These are phyloP conservation scores for Tauraco erythrolophus DNA, from an alignment of 2,113 vertebrate genomes.

Conservation along the genomic window DNA sequence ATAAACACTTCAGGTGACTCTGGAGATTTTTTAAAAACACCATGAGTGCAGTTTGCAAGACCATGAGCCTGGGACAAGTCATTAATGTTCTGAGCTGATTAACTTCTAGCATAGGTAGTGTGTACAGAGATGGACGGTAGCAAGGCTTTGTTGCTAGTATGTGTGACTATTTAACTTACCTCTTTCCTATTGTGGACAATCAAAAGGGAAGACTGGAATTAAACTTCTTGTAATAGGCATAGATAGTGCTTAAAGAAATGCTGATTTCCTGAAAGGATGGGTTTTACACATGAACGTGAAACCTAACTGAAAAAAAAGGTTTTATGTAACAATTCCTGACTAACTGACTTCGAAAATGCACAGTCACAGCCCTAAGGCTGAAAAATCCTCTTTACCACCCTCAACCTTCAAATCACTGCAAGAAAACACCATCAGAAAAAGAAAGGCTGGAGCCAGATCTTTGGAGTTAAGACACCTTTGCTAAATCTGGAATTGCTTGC, in stretches of 20 bases:
- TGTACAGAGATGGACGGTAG: background rate
- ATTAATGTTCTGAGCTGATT: background rate
- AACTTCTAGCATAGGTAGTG: background rate
- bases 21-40: background rate
- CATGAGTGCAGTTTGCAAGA: background rate
- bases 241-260: background rate
- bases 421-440: background rate
- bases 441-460: background rate
- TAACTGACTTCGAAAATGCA: background rate
- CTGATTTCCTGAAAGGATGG: background rate
- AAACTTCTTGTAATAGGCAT: background rate
- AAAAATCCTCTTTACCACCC: background rate
- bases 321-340: background rate
- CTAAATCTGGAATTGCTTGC: background rate
- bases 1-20: background rate
- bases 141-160: background rate
- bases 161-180: background rate
- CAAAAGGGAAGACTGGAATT: background rate
- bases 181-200: background rate
- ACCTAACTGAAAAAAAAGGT: background rate
- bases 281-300: background rate
- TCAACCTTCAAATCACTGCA: background rate
- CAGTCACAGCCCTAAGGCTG: background rate
- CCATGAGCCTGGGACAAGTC: background rate
- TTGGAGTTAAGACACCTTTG: background rate